Evolutionary conservation across 2,797 vertebrate species (phyloP).

Genomic region (Cottoperca gobio): DNA sequence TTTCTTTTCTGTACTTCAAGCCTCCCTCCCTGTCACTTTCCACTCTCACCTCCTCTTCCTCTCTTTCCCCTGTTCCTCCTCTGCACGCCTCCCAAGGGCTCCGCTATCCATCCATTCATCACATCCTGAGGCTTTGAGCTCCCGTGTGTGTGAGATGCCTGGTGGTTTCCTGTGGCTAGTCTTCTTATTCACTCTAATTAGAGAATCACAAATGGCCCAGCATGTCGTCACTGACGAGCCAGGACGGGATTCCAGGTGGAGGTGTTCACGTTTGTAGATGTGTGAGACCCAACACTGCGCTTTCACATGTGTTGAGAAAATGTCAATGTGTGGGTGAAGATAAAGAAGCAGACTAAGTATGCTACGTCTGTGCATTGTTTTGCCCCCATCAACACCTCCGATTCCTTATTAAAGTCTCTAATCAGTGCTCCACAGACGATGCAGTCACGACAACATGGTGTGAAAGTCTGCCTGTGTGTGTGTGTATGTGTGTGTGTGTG

Average conservation of each 20-base stretch:
- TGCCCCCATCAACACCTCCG: slow-evolving; percentile 21
- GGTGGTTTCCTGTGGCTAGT: slow-evolving; percentile 55
- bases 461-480: slow-evolving; percentile 24
- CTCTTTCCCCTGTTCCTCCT: not conserved
- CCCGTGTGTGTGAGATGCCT: slow-evolving; percentile 34
- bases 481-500: slow-evolving; percentile 21
- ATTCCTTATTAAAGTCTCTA: slow-evolving; percentile 54
- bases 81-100: not conserved
- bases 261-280: slow-evolving; percentile 14
- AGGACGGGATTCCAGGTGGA: slow-evolving; percentile 46
- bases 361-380: not conserved
- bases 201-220: slow-evolving; percentile 52
- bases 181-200: slow-evolving; percentile 73
- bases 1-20: not conserved
- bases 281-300: slow-evolving; percentile 15
- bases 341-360: slow-evolving; percentile 37
- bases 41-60: slow-evolving; percentile 14
- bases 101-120: slow-evolving; percentile 28
- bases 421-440: slow-evolving; percentile 55
- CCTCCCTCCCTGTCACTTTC: not conserved
- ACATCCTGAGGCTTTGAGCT: slow-evolving; percentile 41
- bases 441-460: slow-evolving; percentile 54
- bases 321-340: slow-evolving; percentile 55
- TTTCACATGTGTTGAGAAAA: slow-evolving; percentile 36
- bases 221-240: slow-evolving; percentile 41